phyloP scores from a whole-genome alignment of 2,113 vertebrate species.

The Nymphicus hollandicus region DNA sequence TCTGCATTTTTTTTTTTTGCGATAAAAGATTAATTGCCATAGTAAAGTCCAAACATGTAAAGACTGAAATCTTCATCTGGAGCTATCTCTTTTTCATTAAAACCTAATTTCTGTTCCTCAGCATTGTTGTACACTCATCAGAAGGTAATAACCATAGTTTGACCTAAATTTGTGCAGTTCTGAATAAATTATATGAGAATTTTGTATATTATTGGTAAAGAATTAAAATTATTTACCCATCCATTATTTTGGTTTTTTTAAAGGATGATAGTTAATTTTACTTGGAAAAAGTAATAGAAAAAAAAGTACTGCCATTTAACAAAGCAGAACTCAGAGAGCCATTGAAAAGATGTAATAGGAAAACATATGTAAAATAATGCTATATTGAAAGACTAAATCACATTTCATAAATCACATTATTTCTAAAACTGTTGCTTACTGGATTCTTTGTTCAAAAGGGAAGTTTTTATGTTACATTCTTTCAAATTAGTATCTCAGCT shows the following conservation, averaged over 20 bases:
- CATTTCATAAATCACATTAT: not conserved
- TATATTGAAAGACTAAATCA: not conserved
- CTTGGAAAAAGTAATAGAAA: not conserved
- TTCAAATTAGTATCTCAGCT: not conserved
- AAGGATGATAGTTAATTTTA: not conserved
- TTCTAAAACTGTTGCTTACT: not conserved
- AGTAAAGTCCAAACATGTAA: not conserved
- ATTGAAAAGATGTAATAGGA: not conserved
- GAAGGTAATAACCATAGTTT: not conserved
- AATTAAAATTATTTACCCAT: not conserved
- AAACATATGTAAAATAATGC: not conserved
- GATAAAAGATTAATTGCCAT: not conserved
- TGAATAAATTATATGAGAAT: not conserved
- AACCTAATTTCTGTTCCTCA: not conserved
- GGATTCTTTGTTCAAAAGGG: not conserved
- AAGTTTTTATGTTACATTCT: not conserved
- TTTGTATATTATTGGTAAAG: not conserved
- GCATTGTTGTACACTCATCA: not conserved
- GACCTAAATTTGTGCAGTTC: not conserved
- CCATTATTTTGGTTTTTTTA: not conserved
- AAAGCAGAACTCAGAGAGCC: not conserved
- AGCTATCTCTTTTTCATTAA: slow-evolving; percentile 25
- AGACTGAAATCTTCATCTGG: not conserved
- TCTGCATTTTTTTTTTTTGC: not conserved
- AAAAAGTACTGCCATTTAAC: not conserved